Evolutionary conservation across 2,888 invertebrate species (phyloP).

Genomic region (Patella pellucida): DNA sequence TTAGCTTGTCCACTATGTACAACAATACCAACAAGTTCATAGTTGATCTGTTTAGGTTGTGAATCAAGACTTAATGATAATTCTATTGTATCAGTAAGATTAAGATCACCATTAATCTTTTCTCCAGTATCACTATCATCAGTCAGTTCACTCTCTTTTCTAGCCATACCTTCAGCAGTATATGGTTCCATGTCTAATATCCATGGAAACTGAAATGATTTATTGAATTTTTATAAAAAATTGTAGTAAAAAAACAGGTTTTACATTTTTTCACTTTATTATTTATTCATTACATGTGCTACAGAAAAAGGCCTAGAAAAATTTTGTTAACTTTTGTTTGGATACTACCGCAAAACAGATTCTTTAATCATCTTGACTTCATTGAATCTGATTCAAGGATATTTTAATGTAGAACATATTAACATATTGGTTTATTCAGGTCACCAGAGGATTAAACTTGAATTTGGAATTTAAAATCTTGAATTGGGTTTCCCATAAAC

Average conservation of each 20-base stretch:
- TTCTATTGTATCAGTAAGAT: constrained; percentile 26
- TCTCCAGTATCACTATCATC: constrained; percentile 18
- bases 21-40: constrained; percentile 74
- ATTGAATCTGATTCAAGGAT: no score
- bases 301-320: no score
- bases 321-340: no score
- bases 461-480: no score
- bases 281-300: not conserved
- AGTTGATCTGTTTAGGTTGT: constrained; percentile 64
- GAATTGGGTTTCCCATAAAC: no score
- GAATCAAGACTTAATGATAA: constrained; percentile 43
- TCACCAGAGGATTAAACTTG: no score
- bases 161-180: constrained; percentile 72
- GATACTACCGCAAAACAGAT: no score
- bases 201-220: constrained; percentile 72
- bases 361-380: no score
- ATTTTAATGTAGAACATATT: no score
- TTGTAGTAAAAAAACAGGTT: not conserved
- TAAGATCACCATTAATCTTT: not conserved
- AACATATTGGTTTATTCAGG: no score
- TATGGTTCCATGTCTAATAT: constrained; percentile 74
- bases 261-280: not conserved
- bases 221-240: not conserved
- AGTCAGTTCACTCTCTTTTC: constrained; percentile 39
- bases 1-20: constrained; percentile 75